Evolutionary conservation across 2,797 vertebrate genomes (phyloP).

Genomic region (Xiphophorus birchmanni): DNA sequence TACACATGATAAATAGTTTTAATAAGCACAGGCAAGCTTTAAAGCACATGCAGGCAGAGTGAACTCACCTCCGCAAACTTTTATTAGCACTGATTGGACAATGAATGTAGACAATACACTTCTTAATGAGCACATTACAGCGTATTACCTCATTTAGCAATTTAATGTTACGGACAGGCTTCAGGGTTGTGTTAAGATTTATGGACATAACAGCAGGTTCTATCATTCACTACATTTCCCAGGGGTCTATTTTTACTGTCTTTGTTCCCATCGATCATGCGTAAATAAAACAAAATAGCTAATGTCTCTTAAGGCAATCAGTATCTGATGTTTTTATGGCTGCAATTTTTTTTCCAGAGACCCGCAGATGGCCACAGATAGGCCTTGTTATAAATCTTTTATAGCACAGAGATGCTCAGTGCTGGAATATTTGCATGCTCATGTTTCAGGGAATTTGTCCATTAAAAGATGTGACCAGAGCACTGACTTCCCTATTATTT

Average conservation of each 20-base stretch:
- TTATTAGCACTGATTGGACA: background rate
- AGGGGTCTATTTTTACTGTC: conserved; percentile 22
- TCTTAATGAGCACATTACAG: background rate
- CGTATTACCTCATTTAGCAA: conserved; percentile 15
- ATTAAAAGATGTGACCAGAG: conserved; percentile 70
- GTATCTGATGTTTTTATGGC: conserved; percentile 47
- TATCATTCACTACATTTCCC: conserved; percentile 16
- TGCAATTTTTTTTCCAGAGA: conserved; percentile 40
- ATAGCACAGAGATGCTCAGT: conserved; percentile 43
- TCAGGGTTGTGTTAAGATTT: conserved; percentile 26
- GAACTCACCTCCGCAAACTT: background rate
- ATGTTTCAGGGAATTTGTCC: conserved; percentile 71
- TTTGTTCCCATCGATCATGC: conserved; percentile 42
- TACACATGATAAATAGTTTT: background rate
- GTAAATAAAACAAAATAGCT: conserved; percentile 59
- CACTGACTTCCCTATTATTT: conserved; percentile 73
- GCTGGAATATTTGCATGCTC: conserved; percentile 62
- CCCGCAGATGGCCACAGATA: conserved; percentile 61
- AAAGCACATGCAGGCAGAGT: background rate
- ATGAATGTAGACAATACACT: background rate
- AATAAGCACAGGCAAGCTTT: background rate
- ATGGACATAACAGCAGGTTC: conserved; percentile 12
- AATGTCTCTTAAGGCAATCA: conserved; percentile 44
- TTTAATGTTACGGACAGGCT: background rate
- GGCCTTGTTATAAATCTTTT: conserved; percentile 65